Evolutionary conservation across 2,797 vertebrate species (phyloP), one percentile per base, ranked within the genome.

Genomic region (Parauchenoglanis ngamensis): DNA sequence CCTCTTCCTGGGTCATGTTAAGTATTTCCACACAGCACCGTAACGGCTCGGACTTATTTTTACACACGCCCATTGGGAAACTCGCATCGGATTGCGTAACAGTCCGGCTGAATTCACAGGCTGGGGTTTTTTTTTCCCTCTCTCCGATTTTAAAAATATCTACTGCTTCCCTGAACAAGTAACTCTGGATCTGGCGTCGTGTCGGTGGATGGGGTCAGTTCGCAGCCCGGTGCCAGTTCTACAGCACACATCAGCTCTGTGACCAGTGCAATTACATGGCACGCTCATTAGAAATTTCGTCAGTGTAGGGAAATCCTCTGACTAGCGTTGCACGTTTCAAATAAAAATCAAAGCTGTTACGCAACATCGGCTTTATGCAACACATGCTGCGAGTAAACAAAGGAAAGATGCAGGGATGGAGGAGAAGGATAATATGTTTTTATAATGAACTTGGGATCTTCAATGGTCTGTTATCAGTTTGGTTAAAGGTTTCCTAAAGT

Each of bases 51-150:
- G 7, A 56, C 5, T 28, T 73, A 25, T 44, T 68, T 35, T 31
- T 13, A 54, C 31, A 40, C 19, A 49, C 35, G 0, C 2, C 23
- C n/a, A 12, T 23, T 12, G 25, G 19, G 31, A 78, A 78, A 10
- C 57, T 15, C 23, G 23, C 3, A 25, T 17, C 57, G 3, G 23
- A 46, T 4, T 57, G 73, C 13, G 3, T 35, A 57, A 57, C 28
- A 35, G 6, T 35, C 31, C 54, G 6, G 73, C 76, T 79, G 54
- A 44, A 40, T 23, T 13, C 56, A 17, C 15, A 75, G 7, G n/a
- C 28, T 11, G 11, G 0, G 3, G 3, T 67, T 4, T 67, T 5
- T 31, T 0, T 4, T 11, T 44, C 1, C 1, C 17, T n/a, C 28
- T n/a, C 15, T 76, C n/a, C 7, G 17, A 6, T 28, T 52, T 17